phyloP scores from a whole-genome alignment of 2,888 invertebrate species.

The Exocentrus adspersus region DNA sequence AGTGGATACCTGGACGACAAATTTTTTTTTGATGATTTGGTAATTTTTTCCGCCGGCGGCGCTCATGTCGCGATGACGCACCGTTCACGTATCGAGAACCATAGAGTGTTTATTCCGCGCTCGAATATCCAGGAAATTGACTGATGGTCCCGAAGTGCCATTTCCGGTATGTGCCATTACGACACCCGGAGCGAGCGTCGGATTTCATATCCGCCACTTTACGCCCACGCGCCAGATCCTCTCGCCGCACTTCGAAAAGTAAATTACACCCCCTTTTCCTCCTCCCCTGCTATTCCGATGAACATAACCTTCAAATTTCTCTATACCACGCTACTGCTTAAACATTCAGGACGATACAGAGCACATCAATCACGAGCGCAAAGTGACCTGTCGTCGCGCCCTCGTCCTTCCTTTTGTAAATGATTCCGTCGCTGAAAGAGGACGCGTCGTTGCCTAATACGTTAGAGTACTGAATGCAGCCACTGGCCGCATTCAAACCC shows the following conservation, averaged over 20 bases:
- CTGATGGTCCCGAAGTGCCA: conserved; percentile 47
- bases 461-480: conserved; percentile 13
- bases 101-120: conserved; percentile 32
- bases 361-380: conserved; percentile 58
- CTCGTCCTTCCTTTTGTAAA: conserved; percentile 13
- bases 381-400: conserved; percentile 57
- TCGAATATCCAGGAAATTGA: conserved; percentile 48
- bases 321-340: too few species aligned
- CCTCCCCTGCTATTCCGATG: too few species aligned
- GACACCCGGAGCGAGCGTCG: conserved; percentile 39
- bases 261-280: too few species aligned
- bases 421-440: conserved; percentile 19
- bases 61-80: too few species aligned
- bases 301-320: too few species aligned
- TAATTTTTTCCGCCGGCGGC: too few species aligned
- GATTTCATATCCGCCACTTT: conserved; percentile 42
- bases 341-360: conserved; percentile 60
- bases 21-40: too few species aligned
- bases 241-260: conserved; percentile 11
- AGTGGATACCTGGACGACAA: too few species aligned
- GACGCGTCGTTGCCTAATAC: conserved; percentile 21
- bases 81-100: not conserved
- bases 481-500: too few species aligned
- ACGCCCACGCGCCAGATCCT: not conserved
- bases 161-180: conserved; percentile 47